A percentile compares a stretch with the other conserved stretches of the same genome.
Evolutionary conservation across 2,113 vertebrate species (phyloP).

Genomic region (Sylvietta virens): DNA sequence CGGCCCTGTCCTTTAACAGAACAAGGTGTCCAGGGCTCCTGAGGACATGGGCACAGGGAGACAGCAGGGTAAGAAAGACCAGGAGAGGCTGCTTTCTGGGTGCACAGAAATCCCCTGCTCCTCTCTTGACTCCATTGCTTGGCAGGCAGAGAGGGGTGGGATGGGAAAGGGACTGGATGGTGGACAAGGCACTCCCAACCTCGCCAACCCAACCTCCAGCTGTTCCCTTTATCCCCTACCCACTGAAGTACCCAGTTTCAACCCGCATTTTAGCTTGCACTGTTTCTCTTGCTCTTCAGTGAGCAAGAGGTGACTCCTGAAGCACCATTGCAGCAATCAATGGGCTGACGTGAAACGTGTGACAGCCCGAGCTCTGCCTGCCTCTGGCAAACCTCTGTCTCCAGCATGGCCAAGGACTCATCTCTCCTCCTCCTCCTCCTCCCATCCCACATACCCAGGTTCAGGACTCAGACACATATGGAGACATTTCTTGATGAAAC

Average conservation of each 20-base stretch:
- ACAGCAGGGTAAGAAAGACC: background rate
- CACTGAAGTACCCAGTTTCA: background rate
- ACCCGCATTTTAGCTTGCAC: background rate
- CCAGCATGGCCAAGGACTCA: background rate
- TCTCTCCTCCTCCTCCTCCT: background rate
- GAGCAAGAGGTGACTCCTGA: background rate
- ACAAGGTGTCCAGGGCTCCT: background rate
- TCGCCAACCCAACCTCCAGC: background rate
- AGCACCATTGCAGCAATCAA: background rate
- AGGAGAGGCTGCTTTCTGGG: background rate
- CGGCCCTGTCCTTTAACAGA: background rate
- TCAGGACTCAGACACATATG: background rate
- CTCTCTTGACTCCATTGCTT: background rate
- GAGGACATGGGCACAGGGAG: background rate
- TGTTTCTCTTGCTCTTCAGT: background rate
- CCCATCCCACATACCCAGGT: background rate
- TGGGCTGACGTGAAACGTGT: background rate
- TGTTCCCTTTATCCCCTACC: background rate
- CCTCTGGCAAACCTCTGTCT: background rate
- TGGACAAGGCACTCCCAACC: background rate
- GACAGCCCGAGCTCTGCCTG: background rate
- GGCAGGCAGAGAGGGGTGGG: accelerated
- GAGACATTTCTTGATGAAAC: conserved; percentile 50
- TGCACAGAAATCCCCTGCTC: background rate
- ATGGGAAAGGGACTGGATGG: background rate